A percentile compares a stretch with the other conserved stretches of the same genome.
These are phyloP conservation scores for Diprion similis DNA, from an alignment of 1,140 invertebrate species.

Conservation along the genomic window DNA sequence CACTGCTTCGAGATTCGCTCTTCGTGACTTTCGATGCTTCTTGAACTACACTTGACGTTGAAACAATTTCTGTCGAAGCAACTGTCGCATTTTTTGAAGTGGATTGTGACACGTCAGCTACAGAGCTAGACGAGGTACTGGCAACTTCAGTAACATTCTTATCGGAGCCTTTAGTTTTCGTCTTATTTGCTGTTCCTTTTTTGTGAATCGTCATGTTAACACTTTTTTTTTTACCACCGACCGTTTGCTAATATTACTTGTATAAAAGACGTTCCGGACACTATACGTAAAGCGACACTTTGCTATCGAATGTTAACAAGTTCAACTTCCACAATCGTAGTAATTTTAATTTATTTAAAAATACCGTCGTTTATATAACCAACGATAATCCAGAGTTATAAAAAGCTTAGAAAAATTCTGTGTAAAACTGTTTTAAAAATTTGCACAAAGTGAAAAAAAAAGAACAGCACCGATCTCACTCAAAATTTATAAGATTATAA, in stretches of 20 bases:
- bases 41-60: constrained; percentile 43
- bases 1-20: constrained; percentile 42
- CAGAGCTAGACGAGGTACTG: not conserved
- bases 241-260: too few relatives aligned
- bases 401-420: too few relatives aligned
- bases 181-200: not conserved
- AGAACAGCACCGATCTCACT: too few relatives aligned
- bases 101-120: not conserved
- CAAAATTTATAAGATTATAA: not conserved
- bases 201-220: not conserved
- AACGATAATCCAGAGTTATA: too few relatives aligned
- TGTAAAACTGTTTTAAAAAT: too few relatives aligned
- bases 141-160: not conserved
- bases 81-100: constrained; percentile 2
- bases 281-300: not conserved
- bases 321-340: not conserved
- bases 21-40: constrained; percentile 43
- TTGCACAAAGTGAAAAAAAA: too few relatives aligned
- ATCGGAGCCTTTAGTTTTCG: not conserved
- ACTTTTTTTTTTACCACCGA: not conserved
- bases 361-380: too few relatives aligned
- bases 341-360: not conserved
- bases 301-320: not conserved
- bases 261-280: too few relatives aligned
- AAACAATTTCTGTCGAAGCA: constrained; percentile 38